phyloP scores from a whole-genome alignment of 2,113 vertebrate species.

The Mobula hypostoma region DNA sequence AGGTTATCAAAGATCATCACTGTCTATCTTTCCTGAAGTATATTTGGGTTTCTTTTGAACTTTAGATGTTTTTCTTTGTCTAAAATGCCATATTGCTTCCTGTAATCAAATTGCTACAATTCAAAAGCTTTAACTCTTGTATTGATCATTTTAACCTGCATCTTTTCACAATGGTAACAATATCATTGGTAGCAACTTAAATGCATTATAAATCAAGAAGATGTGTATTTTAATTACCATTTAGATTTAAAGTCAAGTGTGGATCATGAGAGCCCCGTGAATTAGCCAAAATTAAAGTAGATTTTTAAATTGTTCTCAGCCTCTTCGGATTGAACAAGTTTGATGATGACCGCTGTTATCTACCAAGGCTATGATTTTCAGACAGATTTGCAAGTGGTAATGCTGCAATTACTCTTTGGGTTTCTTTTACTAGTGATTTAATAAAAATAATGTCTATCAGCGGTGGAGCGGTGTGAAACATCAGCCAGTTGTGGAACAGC shows the following conservation, averaged over 20 bases:
- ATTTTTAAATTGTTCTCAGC: not conserved
- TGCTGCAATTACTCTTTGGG: not conserved
- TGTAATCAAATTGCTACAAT: not conserved
- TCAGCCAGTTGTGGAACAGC: not conserved
- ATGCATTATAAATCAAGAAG: conserved; percentile 13
- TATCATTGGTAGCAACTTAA: not conserved
- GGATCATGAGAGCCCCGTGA: not conserved
- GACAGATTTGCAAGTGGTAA: not conserved
- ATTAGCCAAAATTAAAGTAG: not conserved
- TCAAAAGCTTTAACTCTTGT: conserved; percentile 17
- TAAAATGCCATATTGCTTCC: not conserved
- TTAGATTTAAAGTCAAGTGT: not conserved
- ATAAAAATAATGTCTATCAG: not conserved
- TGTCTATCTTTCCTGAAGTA: conserved; percentile 4
- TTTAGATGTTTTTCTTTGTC: conserved; percentile 6
- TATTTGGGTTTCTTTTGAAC: conserved; percentile 1
- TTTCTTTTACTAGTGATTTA: not conserved
- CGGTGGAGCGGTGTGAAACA: not conserved
- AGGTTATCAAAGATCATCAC: conserved; percentile 38
- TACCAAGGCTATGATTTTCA: not conserved
- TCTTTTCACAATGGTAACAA: conserved; percentile 3
- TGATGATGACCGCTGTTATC: not conserved
- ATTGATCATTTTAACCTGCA: conserved; percentile 1
- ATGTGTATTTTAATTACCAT: not conserved
- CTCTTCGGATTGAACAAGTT: not conserved